Percentiles rank a stretch among this genome's conserved stretches.
These are phyloP conservation scores for mouse (Mus musculus) DNA, from an alignment of 2,113 vertebrate species.

Conservation along the genomic window DNA sequence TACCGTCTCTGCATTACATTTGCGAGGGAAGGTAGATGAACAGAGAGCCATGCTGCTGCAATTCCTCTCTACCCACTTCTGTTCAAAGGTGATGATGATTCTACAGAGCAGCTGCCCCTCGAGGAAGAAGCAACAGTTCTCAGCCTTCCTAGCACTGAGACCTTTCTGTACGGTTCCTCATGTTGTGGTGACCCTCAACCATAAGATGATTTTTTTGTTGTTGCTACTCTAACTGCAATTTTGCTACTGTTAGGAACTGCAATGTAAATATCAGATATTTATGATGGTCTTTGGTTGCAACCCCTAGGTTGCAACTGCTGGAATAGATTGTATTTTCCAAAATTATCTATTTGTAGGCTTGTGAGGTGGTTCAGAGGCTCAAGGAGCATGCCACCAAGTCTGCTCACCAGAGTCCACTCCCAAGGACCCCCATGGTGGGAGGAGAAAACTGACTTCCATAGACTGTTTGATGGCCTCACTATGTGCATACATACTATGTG, in stretches of 20 bases:
- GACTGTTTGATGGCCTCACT: no score
- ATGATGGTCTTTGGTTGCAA: neutral
- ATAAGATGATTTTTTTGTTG: neutral
- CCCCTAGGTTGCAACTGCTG: neutral
- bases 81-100: neutral
- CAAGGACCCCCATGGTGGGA: no score
- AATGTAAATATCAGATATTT: neutral
- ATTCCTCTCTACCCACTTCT: neutral
- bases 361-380: neutral
- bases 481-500: no score
- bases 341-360: neutral
- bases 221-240: neutral
- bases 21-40: neutral
- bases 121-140: no score
- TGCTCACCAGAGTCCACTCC: no score
- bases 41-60: no score
- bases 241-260: neutral
- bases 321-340: neutral
- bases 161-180: no score
- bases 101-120: neutral
- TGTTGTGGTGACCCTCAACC: neutral
- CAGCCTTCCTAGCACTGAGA: no score
- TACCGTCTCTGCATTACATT: neutral
- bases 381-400: neutral
- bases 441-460: neutral